Conservation (phyloP, 1,140 invertebrate species). For the Portunus trituberculatus region DNA sequence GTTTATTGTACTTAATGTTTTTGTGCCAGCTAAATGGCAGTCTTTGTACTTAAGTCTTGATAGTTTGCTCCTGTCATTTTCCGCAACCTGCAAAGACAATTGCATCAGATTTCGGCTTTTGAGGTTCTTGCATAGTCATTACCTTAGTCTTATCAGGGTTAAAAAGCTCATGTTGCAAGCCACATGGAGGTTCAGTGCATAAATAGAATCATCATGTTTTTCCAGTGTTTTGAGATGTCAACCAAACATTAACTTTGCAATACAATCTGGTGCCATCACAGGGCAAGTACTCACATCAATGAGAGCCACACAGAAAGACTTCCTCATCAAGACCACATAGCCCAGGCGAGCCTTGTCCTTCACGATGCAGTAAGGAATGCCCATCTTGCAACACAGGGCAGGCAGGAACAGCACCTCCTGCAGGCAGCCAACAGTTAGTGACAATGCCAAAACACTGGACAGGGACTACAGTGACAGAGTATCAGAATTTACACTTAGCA, state of each 20-base stretch:
- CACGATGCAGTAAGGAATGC: conserved; percentile 99
- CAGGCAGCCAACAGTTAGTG: not conserved
- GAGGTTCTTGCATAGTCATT: not conserved
- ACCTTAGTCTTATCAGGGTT: not conserved
- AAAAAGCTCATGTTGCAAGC: conserved; percentile 38
- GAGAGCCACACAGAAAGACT: conserved; percentile 92
- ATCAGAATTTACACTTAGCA: not conserved
- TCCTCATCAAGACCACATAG: conserved; percentile 95
- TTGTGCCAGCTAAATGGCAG: conserved; percentile 89
- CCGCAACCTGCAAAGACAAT: conserved; percentile 85
- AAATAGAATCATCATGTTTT: not conserved
- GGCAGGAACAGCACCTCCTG: conserved; percentile 90
- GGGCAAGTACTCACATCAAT: conserved; percentile 83
- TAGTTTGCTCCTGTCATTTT: conserved; percentile 91
- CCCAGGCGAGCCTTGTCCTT: conserved; percentile 97
- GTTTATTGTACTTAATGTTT: conserved; percentile 35
- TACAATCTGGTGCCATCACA: not conserved
- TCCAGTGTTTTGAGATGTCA: too few relatives aligned
- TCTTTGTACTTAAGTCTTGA: conserved; percentile 99
- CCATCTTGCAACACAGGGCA: conserved; percentile 99
- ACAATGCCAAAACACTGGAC: not conserved
- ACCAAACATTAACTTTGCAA: not conserved
- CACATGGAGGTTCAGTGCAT: not conserved
- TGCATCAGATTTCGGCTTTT: not conserved
- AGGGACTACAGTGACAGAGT: too few relatives aligned